Percentiles rank a stretch among this genome's conserved stretches.
These are phyloP conservation scores for Chrysolina oricalcia DNA, from an alignment of 2,888 invertebrate genomes.

Conservation along the genomic window DNA sequence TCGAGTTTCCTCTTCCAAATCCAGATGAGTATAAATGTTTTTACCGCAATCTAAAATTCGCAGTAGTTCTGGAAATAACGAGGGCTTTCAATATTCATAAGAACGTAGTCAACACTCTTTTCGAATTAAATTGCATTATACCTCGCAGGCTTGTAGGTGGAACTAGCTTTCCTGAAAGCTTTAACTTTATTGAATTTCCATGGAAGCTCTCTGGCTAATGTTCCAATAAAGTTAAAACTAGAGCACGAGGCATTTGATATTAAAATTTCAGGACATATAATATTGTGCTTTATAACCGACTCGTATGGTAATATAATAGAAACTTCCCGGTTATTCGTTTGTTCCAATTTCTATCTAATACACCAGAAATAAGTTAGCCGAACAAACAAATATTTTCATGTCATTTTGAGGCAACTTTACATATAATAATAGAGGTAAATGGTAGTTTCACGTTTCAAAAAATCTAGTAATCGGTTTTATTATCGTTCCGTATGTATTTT, in stretches of 20 bases:
- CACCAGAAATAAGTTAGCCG: too few species aligned
- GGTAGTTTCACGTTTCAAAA: too few species aligned
- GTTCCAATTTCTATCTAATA: too few species aligned
- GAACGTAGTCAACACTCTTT: not conserved
- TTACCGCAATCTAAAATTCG: too few species aligned
- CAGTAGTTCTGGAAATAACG: too few species aligned
- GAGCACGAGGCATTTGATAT: not conserved
- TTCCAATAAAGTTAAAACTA: not conserved
- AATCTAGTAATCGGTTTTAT: too few species aligned
- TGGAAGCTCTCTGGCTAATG: constrained; percentile 1
- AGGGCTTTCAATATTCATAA: not conserved
- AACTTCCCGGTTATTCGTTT: not conserved
- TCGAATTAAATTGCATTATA: not conserved
- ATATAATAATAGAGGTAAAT: too few species aligned
- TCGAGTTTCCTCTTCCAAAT: too few species aligned
- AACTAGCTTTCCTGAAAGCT: not conserved
- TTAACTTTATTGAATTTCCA: constrained; percentile 2
- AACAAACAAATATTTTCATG: too few species aligned
- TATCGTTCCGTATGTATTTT: too few species aligned
- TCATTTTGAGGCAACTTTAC: too few species aligned
- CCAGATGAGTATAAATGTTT: too few species aligned
- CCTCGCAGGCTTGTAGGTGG: not conserved
- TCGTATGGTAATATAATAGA: not conserved
- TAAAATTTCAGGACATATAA: not conserved
- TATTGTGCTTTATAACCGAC: not conserved